phyloP scores from a whole-genome alignment of 2,888 invertebrate genomes.

The Netelia fuscicornis region DNA sequence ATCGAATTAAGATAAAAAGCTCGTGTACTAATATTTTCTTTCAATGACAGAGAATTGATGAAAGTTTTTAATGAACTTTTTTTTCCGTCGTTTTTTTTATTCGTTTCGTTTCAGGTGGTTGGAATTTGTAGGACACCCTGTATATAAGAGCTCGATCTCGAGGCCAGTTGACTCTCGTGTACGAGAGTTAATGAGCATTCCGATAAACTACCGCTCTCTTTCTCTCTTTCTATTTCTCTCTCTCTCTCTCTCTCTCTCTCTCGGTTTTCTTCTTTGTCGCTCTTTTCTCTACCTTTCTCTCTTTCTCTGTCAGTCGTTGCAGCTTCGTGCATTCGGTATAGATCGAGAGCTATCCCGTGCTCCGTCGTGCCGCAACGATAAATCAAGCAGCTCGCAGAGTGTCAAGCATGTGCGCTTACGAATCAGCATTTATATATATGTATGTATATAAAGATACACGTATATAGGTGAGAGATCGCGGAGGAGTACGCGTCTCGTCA shows the following conservation, averaged over 20 bases:
- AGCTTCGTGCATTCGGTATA: slow-evolving; percentile 39
- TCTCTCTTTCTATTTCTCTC: background rate
- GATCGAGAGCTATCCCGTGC: slow-evolving; percentile 52
- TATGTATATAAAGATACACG: background rate
- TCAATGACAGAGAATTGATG: background rate
- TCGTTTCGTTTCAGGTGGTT: background rate
- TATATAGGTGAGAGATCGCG: slow-evolving; percentile 19
- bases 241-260: slow-evolving; percentile 21
- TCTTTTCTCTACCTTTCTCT: slow-evolving; percentile 8
- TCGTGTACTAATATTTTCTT: no score
- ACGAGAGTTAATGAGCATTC: slow-evolving; percentile 50
- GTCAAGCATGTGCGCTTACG: slow-evolving; percentile 38
- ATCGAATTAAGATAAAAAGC: no score
- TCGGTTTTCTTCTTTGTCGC: background rate
- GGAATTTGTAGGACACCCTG: background rate
- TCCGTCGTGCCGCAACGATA: slow-evolving; percentile 70
- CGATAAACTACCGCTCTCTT: slow-evolving; percentile 51
- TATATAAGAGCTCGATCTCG: background rate
- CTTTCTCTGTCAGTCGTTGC: background rate
- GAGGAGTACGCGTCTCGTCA: slow-evolving; percentile 44
- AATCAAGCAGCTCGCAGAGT: slow-evolving; percentile 69
- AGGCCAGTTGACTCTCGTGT: slow-evolving; percentile 15
- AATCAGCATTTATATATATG: slow-evolving; percentile 11
- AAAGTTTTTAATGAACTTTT: background rate
- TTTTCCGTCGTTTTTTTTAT: background rate